phyloP scores from a whole-genome alignment of 2,113 vertebrate species.

The Labrus mixtus region DNA sequence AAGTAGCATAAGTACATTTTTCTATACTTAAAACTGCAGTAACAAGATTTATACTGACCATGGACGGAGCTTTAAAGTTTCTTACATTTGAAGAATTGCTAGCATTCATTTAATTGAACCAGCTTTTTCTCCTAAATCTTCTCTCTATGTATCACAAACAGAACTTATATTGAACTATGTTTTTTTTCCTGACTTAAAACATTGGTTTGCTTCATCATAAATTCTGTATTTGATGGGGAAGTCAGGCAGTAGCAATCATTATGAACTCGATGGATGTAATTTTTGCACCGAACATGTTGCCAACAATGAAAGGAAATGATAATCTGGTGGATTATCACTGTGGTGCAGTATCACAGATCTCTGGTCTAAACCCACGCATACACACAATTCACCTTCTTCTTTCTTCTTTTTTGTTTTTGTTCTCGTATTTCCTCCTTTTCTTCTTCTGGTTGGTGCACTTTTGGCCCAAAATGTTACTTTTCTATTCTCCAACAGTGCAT shows the following conservation, averaged over 20 bases:
- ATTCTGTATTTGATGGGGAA: neutral
- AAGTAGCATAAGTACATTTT: too few species aligned
- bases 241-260: neutral
- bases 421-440: neutral
- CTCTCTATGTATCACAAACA: neutral
- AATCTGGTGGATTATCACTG: slow-evolving; percentile 4
- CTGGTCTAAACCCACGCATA: neutral
- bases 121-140: neutral
- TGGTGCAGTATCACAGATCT: neutral
- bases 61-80: neutral
- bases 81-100: neutral
- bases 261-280: neutral
- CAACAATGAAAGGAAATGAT: slow-evolving; percentile 7
- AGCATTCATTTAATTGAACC: neutral
- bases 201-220: neutral
- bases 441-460: neutral
- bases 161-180: neutral
- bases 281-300: neutral
- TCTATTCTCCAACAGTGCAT: neutral
- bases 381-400: too few species aligned
- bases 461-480: neutral
- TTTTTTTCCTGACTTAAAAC: neutral
- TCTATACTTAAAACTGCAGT: neutral
- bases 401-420: too few species aligned
- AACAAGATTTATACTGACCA: neutral